phyloP scores from a whole-genome alignment of 2,797 vertebrate species.

The Molossus alvarezi region DNA sequence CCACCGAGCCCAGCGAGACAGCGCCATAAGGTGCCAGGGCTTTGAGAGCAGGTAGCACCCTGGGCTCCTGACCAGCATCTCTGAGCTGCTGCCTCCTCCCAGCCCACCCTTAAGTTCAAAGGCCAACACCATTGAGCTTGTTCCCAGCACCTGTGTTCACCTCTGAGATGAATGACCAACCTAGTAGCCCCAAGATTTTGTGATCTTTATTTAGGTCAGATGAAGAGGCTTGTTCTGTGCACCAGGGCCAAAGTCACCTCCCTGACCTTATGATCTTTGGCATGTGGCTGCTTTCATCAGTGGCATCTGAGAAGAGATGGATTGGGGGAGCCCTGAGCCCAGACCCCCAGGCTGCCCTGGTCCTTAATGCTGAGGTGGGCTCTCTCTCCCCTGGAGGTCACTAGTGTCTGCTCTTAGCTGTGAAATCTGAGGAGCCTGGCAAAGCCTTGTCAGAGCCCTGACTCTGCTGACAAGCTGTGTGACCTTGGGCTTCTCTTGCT shows the following conservation, averaged over 20 bases:
- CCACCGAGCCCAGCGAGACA: neutral
- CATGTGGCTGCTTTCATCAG: conserved; percentile 33
- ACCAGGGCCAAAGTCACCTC: neutral
- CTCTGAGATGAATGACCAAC: neutral
- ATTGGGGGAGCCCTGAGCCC: neutral
- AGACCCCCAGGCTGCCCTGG: neutral
- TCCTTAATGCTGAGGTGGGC: neutral
- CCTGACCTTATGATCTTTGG: conserved; percentile 9
- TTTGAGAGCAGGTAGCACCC: neutral
- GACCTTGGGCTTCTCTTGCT: conserved; percentile 8
- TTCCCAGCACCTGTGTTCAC: neutral
- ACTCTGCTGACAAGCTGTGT: neutral
- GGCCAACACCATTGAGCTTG: neutral
- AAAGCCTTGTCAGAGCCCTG: conserved; percentile 4
- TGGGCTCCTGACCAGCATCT: conserved; percentile 20
- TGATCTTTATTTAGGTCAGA: neutral
- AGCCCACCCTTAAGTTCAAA: neutral
- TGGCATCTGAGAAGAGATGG: neutral
- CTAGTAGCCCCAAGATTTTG: neutral
- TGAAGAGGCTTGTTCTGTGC: neutral
- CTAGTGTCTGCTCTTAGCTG: neutral
- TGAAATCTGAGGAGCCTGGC: neutral
- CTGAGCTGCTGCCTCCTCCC: neutral
- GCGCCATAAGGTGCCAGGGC: neutral
- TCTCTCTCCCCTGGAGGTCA: neutral